Percentiles rank a stretch among this genome's conserved stretches.
Conservation (phyloP, 23 tunicate species). For the Halocynthia aurantium region DNA sequence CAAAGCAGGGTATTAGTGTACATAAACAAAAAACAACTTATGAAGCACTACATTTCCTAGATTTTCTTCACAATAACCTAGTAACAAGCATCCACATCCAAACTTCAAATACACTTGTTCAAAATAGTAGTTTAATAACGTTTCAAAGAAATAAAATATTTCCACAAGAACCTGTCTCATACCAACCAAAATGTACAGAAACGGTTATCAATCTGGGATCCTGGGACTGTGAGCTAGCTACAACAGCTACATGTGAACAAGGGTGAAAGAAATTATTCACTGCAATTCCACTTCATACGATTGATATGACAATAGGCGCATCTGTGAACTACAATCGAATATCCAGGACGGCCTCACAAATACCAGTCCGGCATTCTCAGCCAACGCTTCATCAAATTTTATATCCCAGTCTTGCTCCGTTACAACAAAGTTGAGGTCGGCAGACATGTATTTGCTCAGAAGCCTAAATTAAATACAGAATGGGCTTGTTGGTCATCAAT, state of each 20-base stretch:
- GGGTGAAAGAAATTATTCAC: neutral
- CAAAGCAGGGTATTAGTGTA: no score
- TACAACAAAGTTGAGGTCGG: conserved; percentile 48
- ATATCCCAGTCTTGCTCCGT: conserved; percentile 48
- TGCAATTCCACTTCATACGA: conserved; percentile 11
- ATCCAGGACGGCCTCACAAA: conserved; percentile 55
- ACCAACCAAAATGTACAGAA: no score
- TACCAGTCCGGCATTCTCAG: conserved; percentile 23
- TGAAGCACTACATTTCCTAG: no score
- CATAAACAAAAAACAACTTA: no score
- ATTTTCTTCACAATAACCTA: neutral
- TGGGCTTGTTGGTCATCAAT: no score
- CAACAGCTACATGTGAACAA: no score
- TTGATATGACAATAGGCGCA: conserved; percentile 32
- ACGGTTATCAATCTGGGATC: no score
- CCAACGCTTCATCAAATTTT: conserved; percentile 50
- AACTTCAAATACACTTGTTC: neutral
- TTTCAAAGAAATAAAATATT: neutral
- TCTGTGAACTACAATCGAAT: conserved; percentile 46
- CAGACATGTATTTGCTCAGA: conserved; percentile 54
- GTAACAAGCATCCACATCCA: neutral
- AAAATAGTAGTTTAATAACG: neutral
- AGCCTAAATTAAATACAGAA: neutral
- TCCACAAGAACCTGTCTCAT: no score
- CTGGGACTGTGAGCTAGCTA: no score